These are phyloP conservation scores for Myotis myotis DNA, from an alignment of 2,797 vertebrate species.

Conservation along the genomic window DNA sequence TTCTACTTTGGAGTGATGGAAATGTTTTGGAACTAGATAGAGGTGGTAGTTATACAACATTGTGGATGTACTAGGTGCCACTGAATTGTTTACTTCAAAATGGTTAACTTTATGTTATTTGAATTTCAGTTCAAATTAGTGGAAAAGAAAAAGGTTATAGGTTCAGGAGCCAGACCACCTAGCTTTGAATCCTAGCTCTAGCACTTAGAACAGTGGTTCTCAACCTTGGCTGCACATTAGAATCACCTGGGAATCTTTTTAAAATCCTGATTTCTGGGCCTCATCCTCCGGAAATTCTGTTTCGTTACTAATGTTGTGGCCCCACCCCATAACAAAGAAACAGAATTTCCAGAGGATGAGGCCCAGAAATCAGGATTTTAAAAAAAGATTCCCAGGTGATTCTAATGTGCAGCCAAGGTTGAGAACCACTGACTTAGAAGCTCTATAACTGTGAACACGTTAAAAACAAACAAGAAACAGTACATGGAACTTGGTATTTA, in stretches of 20 bases:
- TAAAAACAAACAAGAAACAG: conserved; percentile 2
- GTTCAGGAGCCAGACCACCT: not conserved
- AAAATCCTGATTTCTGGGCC: no score
- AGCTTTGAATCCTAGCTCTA: not conserved
- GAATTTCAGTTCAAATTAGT: conserved; percentile 23
- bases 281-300: no score
- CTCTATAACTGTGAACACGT: not conserved
- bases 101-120: not conserved
- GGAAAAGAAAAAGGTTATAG: not conserved
- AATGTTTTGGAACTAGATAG: conserved; percentile 11
- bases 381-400: no score
- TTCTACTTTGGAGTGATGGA: not conserved
- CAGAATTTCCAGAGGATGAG: no score
- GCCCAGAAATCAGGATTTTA: no score
- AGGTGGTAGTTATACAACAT: not conserved
- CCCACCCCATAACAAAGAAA: no score
- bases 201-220: not conserved
- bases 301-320: no score
- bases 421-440: not conserved
- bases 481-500: not conserved
- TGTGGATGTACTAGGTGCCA: not conserved
- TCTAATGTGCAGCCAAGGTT: no score
- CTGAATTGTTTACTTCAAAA: conserved; percentile 23
- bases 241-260: no score
- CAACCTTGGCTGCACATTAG: no score